These are phyloP conservation scores for Delichon dasypus DNA, from an alignment of 2,797 vertebrate species.

Conservation along the genomic window DNA sequence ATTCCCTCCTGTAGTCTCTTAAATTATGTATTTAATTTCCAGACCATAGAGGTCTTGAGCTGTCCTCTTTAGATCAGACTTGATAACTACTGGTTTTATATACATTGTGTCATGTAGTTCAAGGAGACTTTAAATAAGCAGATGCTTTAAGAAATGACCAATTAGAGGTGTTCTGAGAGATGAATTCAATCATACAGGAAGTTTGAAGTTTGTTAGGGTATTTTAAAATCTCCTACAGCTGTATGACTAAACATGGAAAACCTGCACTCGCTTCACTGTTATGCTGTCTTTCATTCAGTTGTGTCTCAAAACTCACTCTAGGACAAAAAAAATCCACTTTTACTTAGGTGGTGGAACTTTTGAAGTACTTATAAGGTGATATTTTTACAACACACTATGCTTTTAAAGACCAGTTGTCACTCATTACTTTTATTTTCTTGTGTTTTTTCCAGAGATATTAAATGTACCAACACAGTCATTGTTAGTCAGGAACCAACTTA, in stretches of 20 bases:
- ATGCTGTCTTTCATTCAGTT: background rate
- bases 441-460: background rate
- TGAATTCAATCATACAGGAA: fast-evolving
- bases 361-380: background rate
- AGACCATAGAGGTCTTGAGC: background rate
- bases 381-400: background rate
- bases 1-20: background rate
- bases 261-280: background rate
- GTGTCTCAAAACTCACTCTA: background rate
- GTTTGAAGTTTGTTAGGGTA: background rate
- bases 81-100: background rate
- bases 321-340: background rate
- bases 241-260: background rate
- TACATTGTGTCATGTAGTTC: fast-evolving
- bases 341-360: background rate
- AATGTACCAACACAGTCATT: background rate
- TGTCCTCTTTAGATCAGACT: background rate
- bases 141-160: background rate
- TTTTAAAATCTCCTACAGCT: background rate
- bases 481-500: conserved; percentile 3
- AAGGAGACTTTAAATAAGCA: background rate
- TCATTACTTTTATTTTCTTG: background rate
- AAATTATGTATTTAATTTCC: background rate
- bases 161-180: background rate
- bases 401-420: background rate